phyloP scores from a whole-genome alignment of 2,113 vertebrate species.

The Sapayoa aenigma region DNA sequence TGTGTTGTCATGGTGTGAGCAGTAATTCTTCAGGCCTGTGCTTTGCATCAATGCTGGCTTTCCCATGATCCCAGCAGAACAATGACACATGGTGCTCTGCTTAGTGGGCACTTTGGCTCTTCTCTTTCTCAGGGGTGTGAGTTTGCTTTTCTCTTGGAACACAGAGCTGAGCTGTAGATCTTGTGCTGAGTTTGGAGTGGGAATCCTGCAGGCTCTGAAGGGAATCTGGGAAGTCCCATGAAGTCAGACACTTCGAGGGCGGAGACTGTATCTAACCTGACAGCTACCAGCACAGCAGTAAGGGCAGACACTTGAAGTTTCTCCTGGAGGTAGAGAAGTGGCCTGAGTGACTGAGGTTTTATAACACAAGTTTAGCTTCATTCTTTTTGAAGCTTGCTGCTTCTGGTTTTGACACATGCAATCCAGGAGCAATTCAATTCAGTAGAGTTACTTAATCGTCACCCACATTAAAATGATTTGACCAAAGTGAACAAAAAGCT shows the following conservation, averaged over 20 bases:
- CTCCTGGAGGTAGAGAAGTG: background rate
- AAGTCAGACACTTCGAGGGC: too few species aligned
- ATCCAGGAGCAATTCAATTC: background rate
- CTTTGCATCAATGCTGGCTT: background rate
- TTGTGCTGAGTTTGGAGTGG: background rate
- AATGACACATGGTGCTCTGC: background rate
- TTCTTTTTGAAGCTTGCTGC: background rate
- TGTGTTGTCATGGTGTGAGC: background rate
- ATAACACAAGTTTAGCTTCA: background rate
- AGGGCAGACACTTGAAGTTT: background rate
- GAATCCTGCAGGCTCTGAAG: background rate
- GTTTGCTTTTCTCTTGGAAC: background rate
- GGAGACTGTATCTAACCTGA: background rate
- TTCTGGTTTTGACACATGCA: background rate
- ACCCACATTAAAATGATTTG: background rate
- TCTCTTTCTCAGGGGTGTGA: background rate
- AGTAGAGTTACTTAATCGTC: background rate
- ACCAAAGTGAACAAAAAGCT: background rate
- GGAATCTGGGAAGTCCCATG: background rate
- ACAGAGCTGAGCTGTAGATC: background rate
- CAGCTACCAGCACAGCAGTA: background rate
- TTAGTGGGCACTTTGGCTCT: background rate
- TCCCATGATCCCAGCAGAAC: background rate
- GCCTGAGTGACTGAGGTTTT: background rate
- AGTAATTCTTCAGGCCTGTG: background rate